phyloP scores from a whole-genome alignment of 2,797 vertebrate genomes.

The Argentina silus region DNA sequence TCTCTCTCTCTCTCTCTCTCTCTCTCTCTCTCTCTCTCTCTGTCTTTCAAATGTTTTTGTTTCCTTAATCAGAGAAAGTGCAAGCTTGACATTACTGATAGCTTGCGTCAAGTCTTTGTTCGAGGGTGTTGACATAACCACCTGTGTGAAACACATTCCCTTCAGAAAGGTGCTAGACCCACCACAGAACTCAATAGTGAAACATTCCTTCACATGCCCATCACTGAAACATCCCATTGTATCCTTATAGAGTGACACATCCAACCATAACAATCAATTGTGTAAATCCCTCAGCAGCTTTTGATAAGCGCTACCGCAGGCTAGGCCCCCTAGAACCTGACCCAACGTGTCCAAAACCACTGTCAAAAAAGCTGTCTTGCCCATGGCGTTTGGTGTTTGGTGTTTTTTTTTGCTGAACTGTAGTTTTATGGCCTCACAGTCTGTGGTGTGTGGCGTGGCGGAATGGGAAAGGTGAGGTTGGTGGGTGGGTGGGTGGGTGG shows the following conservation, averaged over 20 bases:
- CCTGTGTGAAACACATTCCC: slow-evolving; percentile 37
- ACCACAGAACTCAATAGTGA: slow-evolving; percentile 38
- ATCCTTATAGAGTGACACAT: slow-evolving; percentile 48
- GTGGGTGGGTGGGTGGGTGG: background rate
- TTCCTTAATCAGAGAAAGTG: slow-evolving; percentile 41
- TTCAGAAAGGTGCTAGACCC: slow-evolving; percentile 23
- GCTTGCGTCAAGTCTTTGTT: slow-evolving; percentile 29
- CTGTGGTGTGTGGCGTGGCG: background rate
- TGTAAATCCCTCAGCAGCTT: slow-evolving; percentile 61
- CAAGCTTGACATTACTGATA: slow-evolving; percentile 16
- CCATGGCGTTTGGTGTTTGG: background rate
- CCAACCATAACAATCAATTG: slow-evolving; percentile 52
- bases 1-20: slow-evolving; percentile 4
- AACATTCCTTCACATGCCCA: slow-evolving; percentile 48
- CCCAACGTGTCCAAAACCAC: slow-evolving; percentile 46
- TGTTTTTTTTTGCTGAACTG: slow-evolving; percentile 34
- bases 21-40: background rate
- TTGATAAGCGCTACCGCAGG: slow-evolving; percentile 56
- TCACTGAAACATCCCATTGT: slow-evolving; percentile 37
- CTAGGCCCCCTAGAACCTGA: slow-evolving; percentile 54
- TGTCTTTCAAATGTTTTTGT: background rate
- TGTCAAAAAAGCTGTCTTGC: background rate
- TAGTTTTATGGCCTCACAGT: slow-evolving; percentile 12
- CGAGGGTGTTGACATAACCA: slow-evolving; percentile 43
- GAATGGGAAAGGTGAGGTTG: background rate